Evolutionary conservation across 2,113 vertebrate genomes (phyloP).

Genomic region (Ptilonorhynchus violaceus): DNA sequence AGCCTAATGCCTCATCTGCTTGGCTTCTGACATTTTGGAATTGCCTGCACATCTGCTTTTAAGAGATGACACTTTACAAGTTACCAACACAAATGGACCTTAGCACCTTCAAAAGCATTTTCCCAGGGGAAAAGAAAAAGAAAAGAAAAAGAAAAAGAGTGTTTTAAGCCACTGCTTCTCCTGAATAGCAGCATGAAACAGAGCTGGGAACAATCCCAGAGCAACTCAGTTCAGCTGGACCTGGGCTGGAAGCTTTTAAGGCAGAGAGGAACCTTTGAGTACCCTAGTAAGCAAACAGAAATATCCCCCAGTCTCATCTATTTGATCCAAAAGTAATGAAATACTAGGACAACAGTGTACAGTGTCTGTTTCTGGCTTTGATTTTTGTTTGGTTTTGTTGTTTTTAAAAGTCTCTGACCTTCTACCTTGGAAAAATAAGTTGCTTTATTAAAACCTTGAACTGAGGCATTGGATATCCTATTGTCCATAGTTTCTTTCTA

Average conservation of each 20-base stretch:
- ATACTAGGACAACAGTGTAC: neutral
- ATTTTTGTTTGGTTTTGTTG: neutral
- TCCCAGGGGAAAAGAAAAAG: neutral
- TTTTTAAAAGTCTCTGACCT: neutral
- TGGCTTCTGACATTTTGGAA: neutral
- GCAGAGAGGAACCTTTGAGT: neutral
- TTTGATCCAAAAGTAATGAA: neutral
- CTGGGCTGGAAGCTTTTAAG: neutral
- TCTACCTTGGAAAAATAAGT: neutral
- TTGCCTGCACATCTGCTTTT: neutral
- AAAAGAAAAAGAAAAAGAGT: neutral
- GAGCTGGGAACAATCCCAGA: neutral
- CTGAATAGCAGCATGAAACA: neutral
- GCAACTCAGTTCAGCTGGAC: neutral
- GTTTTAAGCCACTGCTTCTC: neutral
- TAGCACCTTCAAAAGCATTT: neutral
- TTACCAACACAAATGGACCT: rapidly evolving
- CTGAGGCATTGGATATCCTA: neutral
- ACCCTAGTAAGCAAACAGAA: neutral
- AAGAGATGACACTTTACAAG: neutral
- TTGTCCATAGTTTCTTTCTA: neutral
- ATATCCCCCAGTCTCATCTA: neutral
- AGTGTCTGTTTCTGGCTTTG: neutral
- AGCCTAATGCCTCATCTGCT: neutral
- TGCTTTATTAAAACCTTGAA: neutral